Base-by-base conservation (phyloP, 1,140 invertebrate genomes). In the Sycobia sp. region DNA sequence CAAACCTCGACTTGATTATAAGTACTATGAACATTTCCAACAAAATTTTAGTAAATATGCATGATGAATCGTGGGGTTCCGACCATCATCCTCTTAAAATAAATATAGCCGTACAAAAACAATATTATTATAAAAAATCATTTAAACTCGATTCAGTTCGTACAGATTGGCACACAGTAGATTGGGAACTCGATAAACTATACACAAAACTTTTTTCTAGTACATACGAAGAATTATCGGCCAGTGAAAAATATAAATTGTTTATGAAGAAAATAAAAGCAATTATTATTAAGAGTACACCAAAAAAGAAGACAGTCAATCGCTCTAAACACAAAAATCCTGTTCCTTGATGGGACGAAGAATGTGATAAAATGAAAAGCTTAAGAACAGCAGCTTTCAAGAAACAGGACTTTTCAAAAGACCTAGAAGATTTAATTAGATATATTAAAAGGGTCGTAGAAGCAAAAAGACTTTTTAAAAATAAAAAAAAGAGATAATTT, bases 41-140 rank as follows among this genome's bases (percentile, higher is more conserved):
- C 53, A 65, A 69, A 44, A 60, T 72, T 51, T 63, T 67, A 53
- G 74, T 71, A 71, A 62, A 70, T 25, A 61, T 67, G 8, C 29
- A 71, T 34, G 66, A 71, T 5, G 66, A 75, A 47, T 51, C 67
- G 23, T 69, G 71, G 67, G 68, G 69, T 25, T 75, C 71, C 57
- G 73, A 76, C 43, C 72, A 77, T 44, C 71, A 67, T 18, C 76
- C 72, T 18, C 73, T 76, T 20, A 58, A 63, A 29, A 62, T 71
- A 18, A 67, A 53, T 36, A n/a, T 71, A 16, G 9, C 58, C 14
- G 68, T 69, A n/a, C n/a, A 50, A 46, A 53, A 65, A 56, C 62
- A 65, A 29, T 67, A 56, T n/a, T 59, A 57, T 39, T 5, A 59
- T 18, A 27, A 29, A 29, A 36, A 25, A 18, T 23, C 36, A 54